phyloP scores from a whole-genome alignment of 2,797 vertebrate genomes.

The Enteromius unitaeniatus region DNA sequence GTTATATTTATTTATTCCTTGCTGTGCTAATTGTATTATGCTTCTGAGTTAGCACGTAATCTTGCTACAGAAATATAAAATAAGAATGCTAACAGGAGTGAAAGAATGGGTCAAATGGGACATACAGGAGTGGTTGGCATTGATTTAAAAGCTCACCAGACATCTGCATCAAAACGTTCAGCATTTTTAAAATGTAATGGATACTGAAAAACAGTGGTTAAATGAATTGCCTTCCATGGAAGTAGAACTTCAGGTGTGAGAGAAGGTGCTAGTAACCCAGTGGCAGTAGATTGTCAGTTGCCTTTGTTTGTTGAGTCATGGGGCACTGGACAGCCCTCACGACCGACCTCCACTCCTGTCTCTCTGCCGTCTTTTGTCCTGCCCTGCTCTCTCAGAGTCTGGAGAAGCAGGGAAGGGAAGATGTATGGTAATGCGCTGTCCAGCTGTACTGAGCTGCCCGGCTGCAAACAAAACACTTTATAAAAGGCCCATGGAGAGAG shows the following conservation, averaged over 20 bases:
- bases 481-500: slow-evolving; percentile 74
- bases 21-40: slow-evolving; percentile 71
- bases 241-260: slow-evolving; percentile 11
- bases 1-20: slow-evolving; percentile 60
- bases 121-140: neutral
- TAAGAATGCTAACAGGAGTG: neutral
- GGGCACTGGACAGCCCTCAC: slow-evolving; percentile 49
- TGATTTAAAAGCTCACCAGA: neutral
- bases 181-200: neutral
- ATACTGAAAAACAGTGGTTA: slow-evolving; percentile 2
- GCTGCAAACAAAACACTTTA: slow-evolving; percentile 75
- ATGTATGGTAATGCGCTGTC: slow-evolving; percentile 78
- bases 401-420: slow-evolving; percentile 55
- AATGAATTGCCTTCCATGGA: slow-evolving; percentile 32
- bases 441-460: slow-evolving; percentile 62
- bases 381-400: slow-evolving; percentile 64
- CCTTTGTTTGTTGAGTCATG: slow-evolving; percentile 53
- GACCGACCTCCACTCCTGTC: slow-evolving; percentile 63
- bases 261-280: slow-evolving; percentile 1
- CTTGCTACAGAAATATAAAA: slow-evolving; percentile 62
- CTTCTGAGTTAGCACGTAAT: slow-evolving; percentile 79
- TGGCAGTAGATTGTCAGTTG: slow-evolving; percentile 46
- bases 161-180: neutral
- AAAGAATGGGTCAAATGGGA: neutral
- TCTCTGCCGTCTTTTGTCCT: slow-evolving; percentile 71